Evolutionary conservation across 2,113 vertebrate genomes (phyloP).

Genomic region (Charadrius vociferus): DNA sequence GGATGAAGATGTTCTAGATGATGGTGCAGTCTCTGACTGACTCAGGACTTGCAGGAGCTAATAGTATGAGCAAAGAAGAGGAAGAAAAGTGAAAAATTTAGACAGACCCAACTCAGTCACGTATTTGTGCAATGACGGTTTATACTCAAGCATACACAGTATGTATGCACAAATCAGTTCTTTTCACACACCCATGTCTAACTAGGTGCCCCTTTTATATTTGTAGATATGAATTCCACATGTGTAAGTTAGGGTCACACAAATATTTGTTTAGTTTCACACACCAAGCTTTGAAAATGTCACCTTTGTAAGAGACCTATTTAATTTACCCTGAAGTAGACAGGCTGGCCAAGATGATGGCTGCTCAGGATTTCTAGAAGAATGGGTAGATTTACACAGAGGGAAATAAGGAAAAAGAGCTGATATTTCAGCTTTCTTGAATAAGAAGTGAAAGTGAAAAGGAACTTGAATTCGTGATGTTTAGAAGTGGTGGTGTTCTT

Average conservation of each 20-base stretch:
- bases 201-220: not conserved
- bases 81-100: not conserved
- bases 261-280: not conserved
- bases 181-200: not conserved
- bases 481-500: not conserved
- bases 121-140: not conserved
- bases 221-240: not conserved
- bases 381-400: not conserved
- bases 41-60: not conserved
- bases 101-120: not conserved
- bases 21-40: not conserved
- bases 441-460: slow-evolving; percentile 26
- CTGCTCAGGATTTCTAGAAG: not conserved
- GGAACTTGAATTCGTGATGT: rapidly evolving
- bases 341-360: not conserved
- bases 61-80: not conserved
- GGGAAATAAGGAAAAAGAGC: not conserved
- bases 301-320: not conserved
- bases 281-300: not conserved
- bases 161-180: not conserved
- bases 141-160: not conserved
- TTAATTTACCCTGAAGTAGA: not conserved
- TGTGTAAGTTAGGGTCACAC: not conserved
- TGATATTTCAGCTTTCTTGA: not conserved
- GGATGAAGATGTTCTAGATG: not conserved